phyloP scores from a whole-genome alignment of 2,888 invertebrate species.

The Lumbricus terrestris region DNA sequence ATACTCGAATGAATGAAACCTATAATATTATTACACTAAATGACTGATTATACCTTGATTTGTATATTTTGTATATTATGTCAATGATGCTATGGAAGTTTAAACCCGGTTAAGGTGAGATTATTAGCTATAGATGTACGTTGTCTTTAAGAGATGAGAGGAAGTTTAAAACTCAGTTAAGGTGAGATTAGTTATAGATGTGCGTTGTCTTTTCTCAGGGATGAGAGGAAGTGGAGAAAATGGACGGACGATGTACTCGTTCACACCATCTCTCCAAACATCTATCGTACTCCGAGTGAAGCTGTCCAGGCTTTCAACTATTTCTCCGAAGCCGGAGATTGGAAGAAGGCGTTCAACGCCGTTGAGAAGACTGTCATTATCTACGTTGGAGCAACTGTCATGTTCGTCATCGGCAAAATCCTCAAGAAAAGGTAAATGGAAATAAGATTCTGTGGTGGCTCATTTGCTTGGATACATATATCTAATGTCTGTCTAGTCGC shows the following conservation, averaged over 20 bases:
- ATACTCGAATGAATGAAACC: no score
- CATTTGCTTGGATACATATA: neutral
- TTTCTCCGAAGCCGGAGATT: constrained; percentile 89
- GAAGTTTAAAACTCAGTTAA: constrained; percentile 64
- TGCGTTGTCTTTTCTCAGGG: constrained; percentile 66
- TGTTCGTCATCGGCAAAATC: constrained; percentile 82
- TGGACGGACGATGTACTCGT: constrained; percentile 92
- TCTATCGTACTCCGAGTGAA: constrained; percentile 82
- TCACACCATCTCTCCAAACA: constrained; percentile 92
- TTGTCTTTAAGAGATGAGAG: constrained; percentile 74
- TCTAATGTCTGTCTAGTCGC: no score
- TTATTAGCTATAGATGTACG: no score
- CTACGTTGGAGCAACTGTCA: constrained; percentile 86
- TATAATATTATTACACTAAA: no score
- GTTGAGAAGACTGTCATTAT: constrained; percentile 85
- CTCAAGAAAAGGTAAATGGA: constrained; percentile 75
- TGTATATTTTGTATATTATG: no score
- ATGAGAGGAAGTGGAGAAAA: constrained; percentile 89
- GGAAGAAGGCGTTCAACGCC: constrained; percentile 81
- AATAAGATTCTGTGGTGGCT: neutral
- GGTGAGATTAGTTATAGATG: no score
- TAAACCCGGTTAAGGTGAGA: no score
- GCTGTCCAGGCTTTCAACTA: constrained; percentile 76
- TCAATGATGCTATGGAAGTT: no score
- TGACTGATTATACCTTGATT: no score